A percentile compares a stretch with the other conserved stretches of the same genome.
These are phyloP conservation scores for Eudorcas thomsonii DNA, from an alignment of 2,113 vertebrate species.

Conservation along the genomic window DNA sequence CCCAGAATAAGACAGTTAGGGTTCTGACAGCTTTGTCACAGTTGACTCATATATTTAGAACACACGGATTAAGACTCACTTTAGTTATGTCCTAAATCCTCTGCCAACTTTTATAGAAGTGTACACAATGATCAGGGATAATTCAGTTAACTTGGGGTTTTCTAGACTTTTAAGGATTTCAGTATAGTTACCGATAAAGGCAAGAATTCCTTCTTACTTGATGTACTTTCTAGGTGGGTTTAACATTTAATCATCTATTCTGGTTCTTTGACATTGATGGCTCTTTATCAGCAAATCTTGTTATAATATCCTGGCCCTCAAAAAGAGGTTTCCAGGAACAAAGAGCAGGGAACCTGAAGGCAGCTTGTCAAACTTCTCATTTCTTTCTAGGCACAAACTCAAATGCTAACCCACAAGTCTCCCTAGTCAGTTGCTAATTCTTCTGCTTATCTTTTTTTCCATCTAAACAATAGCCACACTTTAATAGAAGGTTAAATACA, in stretches of 20 bases:
- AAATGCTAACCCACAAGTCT: not conserved
- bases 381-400: not conserved
- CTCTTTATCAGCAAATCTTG: not conserved
- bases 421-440: not conserved
- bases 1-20: not conserved
- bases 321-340: not conserved
- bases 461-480: not conserved
- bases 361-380: not conserved
- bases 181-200: not conserved
- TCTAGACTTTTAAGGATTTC: not conserved
- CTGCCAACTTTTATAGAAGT: not conserved
- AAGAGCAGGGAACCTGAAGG: not conserved
- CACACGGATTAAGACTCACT: not conserved
- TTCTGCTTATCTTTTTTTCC: not conserved
- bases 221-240: not conserved
- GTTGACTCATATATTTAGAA: constrained; percentile 1
- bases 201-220: not conserved
- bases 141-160: not conserved
- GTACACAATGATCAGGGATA: not conserved
- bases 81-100: not conserved
- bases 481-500: not conserved
- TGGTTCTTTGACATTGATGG: not conserved
- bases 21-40: not conserved
- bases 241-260: not conserved
- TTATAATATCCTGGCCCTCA: not conserved